Evolutionary conservation across 2,888 invertebrate species (phyloP), one percentile per base, ranked within the genome.

Genomic region (Melanotus villosus): DNA sequence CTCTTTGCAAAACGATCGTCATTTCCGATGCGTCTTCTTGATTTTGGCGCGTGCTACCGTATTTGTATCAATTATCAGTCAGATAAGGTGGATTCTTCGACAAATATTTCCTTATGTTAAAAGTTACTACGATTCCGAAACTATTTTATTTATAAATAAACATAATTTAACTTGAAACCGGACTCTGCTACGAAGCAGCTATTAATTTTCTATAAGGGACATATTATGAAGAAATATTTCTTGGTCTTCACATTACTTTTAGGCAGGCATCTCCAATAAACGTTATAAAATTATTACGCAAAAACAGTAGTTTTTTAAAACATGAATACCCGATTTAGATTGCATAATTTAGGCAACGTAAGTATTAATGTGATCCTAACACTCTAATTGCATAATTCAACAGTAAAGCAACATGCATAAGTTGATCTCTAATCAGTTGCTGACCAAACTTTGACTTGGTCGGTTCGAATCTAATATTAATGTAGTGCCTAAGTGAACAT

Each of bases 361-460:
- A 30, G 50, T 50, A 50, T 50, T 26, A 50, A 30, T 50, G 50
- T 47, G 14, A 60, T 60, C 23, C 47, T 36, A 34, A 47, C 36
- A 50, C 60, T 14, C 36, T n/a, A 38, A 58, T 65, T 65, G 47
- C 65, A 19, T 58, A 65, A 65, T 50, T 47, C 10, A 23, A 26
- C 26, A 38, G n/a, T 18, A 58, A 50, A 47, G 58, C 32, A 65
- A 58, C 57, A 47, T 26, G 38, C 36, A 23, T 16, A 21, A 7
- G 2, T 23, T 12, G 36, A 43, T 30, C 23, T 58, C 30, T 45
- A 65, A 41, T 65, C 65, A 65, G 65, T 65, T 18, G 52, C 36
- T 41, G 9, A 38, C 26, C 12, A 18, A 62, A 34, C 36, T 62
- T 62, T 14, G 50, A 50, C 30, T 10, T 21, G 62, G 34, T 32